Base-by-base conservation (phyloP, 2,113 vertebrate species). In the Scortum barcoo region DNA sequence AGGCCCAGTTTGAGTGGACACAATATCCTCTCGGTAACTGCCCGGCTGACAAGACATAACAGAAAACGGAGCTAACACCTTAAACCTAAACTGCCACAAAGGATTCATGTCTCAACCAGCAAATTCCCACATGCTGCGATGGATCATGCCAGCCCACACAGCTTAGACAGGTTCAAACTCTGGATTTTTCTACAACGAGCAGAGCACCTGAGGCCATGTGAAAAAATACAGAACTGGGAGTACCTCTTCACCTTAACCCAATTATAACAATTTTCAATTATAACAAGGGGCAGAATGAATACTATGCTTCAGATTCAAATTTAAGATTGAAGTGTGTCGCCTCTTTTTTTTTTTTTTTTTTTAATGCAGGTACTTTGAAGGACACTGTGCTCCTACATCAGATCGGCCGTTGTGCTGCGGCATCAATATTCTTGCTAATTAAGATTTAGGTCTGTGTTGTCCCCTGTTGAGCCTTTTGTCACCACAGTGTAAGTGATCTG, bases 361-460 rank as follows among this genome's bases (percentile, higher is more conserved):
- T n/a, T n/a, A n/a, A n/a, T n/a, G n/a, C n/a, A n/a, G 26, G 16
- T 67, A 9, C 38, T n/a, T 86, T 82, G 78, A 63, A 51, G 54
- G 19, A 61, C 54, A 83, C 4, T 58, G 20, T 46, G n/a, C 60
- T 13, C 62, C 76, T 72, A 42, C 75, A 86, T 71, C 51, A 73
- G 75, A 69, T 81, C 88, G 80, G 53, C 78, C 85, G 86, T 80
- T 87, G 76, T 84, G 80, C 40, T 24, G 54, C 83, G 54, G 67
- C 90, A 85, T 91, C 91, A 92, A 93, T 93, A 94, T 89, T 82
- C 88, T 76, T 63, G 71, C 92, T 94, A 94, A 94, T 95, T 93
- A 93, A 93, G 94, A 94, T 94, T 89, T 92, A 94, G 91, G 88
- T 84, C 70, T 30, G 74, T 84, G 79, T 89, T 92, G 85, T 91